Percentiles rank a stretch among this genome's conserved stretches.
Evolutionary conservation across 2,888 invertebrate genomes (phyloP).

Genomic region (Nomada hirtipes): DNA sequence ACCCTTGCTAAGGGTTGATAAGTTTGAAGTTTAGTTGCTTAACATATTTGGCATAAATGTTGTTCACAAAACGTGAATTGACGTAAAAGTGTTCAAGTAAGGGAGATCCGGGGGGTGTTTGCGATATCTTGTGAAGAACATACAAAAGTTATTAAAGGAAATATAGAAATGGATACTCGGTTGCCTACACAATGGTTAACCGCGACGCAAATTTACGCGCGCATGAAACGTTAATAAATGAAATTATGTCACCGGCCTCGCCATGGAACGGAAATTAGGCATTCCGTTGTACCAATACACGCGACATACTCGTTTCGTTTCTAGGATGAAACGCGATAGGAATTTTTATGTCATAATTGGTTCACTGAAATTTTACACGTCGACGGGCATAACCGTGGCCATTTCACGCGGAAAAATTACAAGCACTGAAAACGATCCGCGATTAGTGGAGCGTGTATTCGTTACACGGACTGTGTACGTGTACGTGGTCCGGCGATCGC

Average conservation of each 20-base stretch:
- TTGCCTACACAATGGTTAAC: no score
- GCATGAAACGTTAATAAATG: constrained; percentile 15
- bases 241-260: constrained; percentile 7
- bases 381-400: not conserved
- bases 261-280: not conserved
- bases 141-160: no score
- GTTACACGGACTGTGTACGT: constrained; percentile 11
- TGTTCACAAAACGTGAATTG: no score
- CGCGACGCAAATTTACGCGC: not conserved
- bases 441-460: constrained; percentile 51
- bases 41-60: no score
- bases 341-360: constrained; percentile 8
- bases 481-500: constrained; percentile 3
- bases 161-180: no score
- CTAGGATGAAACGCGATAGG: not conserved
- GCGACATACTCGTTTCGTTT: no score
- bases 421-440: constrained; percentile 34
- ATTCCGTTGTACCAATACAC: no score
- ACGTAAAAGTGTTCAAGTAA: not conserved
- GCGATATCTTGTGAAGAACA: no score
- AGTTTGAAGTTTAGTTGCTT: no score
- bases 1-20: no score
- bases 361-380: not conserved
- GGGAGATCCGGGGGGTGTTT: no score
- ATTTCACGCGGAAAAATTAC: constrained; percentile 31